Percentiles rank a stretch among this genome's conserved stretches.
These are phyloP conservation scores for Tetragnatha versicolor DNA, from an alignment of 1,140 invertebrate genomes.

Conservation along the genomic window DNA sequence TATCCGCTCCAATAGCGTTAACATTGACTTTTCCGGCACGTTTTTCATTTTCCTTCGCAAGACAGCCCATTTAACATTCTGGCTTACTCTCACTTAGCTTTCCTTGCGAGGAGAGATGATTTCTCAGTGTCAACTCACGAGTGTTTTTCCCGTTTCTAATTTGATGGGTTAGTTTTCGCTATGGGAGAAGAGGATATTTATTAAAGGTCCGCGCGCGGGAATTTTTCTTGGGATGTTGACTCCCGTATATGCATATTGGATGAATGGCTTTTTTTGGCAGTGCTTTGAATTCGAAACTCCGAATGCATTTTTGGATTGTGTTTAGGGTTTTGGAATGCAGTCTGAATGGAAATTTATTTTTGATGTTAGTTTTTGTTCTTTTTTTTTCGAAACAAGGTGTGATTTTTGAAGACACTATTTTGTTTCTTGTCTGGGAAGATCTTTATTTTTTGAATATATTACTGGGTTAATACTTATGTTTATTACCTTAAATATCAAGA, in stretches of 20 bases:
- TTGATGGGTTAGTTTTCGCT: slow-evolving; percentile 25
- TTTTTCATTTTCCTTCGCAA: slow-evolving; percentile 42
- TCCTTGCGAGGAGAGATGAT: slow-evolving; percentile 24
- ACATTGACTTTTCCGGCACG: slow-evolving; percentile 50
- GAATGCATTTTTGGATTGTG: too few species aligned
- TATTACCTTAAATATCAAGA: too few species aligned
- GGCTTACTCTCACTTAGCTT: slow-evolving; percentile 27
- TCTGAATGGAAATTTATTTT: too few species aligned
- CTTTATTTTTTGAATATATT: too few species aligned
- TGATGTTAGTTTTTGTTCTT: too few species aligned
- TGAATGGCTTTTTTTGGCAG: background rate
- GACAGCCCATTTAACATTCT: slow-evolving; percentile 48
- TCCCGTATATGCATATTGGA: background rate
- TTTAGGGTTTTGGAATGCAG: too few species aligned
- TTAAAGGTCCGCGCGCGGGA: slow-evolving; percentile 1
- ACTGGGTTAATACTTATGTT: too few species aligned
- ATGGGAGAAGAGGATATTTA: slow-evolving; percentile 9
- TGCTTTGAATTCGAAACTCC: too few species aligned
- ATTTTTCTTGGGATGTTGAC: background rate
- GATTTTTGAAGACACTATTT: too few species aligned
- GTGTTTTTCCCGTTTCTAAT: slow-evolving; percentile 17
- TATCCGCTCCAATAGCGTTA: slow-evolving; percentile 8
- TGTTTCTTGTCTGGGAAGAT: too few species aligned
- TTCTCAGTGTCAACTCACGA: slow-evolving; percentile 21
- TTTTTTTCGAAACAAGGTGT: too few species aligned